Evolutionary conservation across 1,140 invertebrate genomes (phyloP).

Genomic region (Lethocerus indicus): DNA sequence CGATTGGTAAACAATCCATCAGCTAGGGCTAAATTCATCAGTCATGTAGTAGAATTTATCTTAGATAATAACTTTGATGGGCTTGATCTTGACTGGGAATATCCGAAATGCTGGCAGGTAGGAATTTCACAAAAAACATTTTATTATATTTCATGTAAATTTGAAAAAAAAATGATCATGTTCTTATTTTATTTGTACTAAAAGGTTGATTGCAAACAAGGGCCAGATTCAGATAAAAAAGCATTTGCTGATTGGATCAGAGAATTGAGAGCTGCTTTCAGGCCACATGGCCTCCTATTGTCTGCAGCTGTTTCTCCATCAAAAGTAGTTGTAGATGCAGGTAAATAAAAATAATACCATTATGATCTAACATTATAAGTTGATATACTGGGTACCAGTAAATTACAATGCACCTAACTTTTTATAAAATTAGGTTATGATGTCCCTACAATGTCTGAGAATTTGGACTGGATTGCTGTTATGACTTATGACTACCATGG

Average conservation of each 20-base stretch:
- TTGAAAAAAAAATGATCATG: background rate
- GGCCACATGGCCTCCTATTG: conserved; percentile 46
- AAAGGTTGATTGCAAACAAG: conserved; percentile 57
- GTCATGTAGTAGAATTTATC: conserved; percentile 33
- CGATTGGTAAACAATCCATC: conserved; percentile 31
- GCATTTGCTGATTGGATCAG: conserved; percentile 49
- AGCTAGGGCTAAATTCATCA: conserved; percentile 30
- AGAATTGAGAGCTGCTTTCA: conserved; percentile 53
- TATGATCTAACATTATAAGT: background rate
- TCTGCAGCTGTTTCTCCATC: conserved; percentile 72
- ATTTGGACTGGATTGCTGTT: conserved; percentile 74
- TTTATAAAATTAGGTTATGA: conserved; percentile 42
- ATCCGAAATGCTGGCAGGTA: conserved; percentile 54
- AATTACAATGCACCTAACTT: background rate
- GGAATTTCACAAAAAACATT: conserved; percentile 10
- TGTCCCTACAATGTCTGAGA: conserved; percentile 43
- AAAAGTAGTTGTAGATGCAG: conserved; percentile 37
- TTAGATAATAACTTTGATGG: conserved; percentile 39
- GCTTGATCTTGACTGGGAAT: conserved; percentile 46
- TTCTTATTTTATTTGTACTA: background rate
- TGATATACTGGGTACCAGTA: background rate
- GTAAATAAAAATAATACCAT: conserved; percentile 4
- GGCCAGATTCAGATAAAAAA: conserved; percentile 54
- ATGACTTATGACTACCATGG: conserved; percentile 87
- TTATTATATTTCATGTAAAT: background rate